phyloP scores from a whole-genome alignment of 2,113 vertebrate species.

The Syrmaticus mikado region DNA sequence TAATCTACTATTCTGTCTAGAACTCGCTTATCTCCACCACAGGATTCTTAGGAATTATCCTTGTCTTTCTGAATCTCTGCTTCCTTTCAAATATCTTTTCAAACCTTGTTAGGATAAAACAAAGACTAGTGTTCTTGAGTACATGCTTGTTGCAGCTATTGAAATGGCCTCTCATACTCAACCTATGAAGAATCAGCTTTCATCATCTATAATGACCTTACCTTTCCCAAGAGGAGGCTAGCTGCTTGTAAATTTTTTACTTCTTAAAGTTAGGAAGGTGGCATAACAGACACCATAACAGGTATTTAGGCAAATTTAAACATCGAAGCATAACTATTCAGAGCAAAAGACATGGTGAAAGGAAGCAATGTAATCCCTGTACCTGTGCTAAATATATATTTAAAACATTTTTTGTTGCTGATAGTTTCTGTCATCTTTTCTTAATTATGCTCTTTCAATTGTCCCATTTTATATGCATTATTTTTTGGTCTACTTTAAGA shows the following conservation, averaged over 20 bases:
- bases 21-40: background rate
- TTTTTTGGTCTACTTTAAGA: background rate
- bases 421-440: background rate
- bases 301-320: constrained; percentile 1
- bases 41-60: background rate
- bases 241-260: background rate
- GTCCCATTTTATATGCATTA: background rate
- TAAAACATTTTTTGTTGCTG: background rate
- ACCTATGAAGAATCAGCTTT: constrained; percentile 21
- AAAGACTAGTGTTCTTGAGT: background rate
- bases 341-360: background rate
- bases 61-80: background rate
- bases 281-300: background rate
- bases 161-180: constrained; percentile 11
- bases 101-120: constrained; percentile 7
- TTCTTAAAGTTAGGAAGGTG: background rate
- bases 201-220: background rate
- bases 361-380: background rate
- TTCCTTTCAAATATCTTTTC: constrained; percentile 8
- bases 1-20: background rate
- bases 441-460: background rate
- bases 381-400: background rate
- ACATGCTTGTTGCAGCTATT: background rate
- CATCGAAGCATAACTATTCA: background rate
- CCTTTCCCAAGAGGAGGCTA: background rate